Percentiles rank a stretch among this genome's conserved stretches.
These are phyloP conservation scores for Anoplopoma fimbria DNA, from an alignment of 2,113 vertebrate species.

Conservation along the genomic window DNA sequence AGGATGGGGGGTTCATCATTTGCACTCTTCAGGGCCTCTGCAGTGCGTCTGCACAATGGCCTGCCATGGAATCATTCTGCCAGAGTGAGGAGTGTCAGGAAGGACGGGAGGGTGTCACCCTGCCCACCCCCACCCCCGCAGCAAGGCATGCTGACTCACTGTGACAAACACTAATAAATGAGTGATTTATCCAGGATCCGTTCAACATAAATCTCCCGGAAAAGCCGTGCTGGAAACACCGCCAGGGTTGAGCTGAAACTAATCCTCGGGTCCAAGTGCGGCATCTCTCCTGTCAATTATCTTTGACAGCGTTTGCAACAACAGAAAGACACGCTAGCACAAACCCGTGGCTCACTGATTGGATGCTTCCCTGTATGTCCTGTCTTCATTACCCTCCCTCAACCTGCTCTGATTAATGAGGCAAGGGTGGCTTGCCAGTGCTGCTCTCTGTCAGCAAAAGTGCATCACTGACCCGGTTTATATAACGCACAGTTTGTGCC, in stretches of 20 bases:
- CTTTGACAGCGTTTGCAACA: conserved; percentile 43
- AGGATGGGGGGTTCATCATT: neutral
- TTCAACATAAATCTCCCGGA: conserved; percentile 47
- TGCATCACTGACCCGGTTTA: neutral
- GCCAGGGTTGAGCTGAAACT: neutral
- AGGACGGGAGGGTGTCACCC: conserved; percentile 1
- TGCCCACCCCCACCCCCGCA: neutral
- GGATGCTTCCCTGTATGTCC: conserved; percentile 53
- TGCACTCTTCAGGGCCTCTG: conserved; percentile 35
- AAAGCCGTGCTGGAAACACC: conserved; percentile 20
- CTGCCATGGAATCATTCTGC: conserved; percentile 17
- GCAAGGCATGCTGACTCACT: conserved; percentile 60
- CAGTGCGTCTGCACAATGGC: conserved; percentile 25
- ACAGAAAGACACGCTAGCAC: conserved; percentile 31
- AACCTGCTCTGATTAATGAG: conserved; percentile 63
- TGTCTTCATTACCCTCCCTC: conserved; percentile 55
- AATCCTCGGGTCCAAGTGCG: conserved; percentile 50
- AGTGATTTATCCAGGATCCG: conserved; percentile 60
- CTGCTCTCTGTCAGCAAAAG: conserved; percentile 38
- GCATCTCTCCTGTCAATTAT: conserved; percentile 63
- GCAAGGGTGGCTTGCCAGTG: conserved; percentile 18
- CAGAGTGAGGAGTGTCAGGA: neutral
- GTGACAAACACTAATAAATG: conserved; percentile 62
- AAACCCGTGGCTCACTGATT: conserved; percentile 33
- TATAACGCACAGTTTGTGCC: neutral